phyloP scores from a whole-genome alignment of 2,797 vertebrate genomes.

The Leptoclinus maculatus region DNA sequence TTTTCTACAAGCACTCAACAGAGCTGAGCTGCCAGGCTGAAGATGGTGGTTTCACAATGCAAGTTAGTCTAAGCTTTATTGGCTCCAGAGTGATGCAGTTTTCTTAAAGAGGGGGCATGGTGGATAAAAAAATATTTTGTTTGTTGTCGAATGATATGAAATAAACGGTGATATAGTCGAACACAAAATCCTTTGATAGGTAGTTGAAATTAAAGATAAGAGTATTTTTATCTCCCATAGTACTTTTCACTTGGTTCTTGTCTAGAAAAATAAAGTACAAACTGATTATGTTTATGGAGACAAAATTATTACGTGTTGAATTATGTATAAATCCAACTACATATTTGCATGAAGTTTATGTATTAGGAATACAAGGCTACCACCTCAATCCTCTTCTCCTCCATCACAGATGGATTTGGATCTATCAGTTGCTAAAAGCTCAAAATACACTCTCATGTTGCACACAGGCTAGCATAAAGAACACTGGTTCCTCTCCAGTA shows the following conservation, averaged over 20 bases:
- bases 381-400: conserved; percentile 51
- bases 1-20: conserved; percentile 72
- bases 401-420: conserved; percentile 65
- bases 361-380: conserved; percentile 61
- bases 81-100: conserved; percentile 60
- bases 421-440: conserved; percentile 52
- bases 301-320: conserved; percentile 82
- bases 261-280: conserved; percentile 88
- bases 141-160: conserved; percentile 62
- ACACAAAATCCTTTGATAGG: conserved; percentile 76
- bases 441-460: conserved; percentile 31
- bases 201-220: conserved; percentile 63
- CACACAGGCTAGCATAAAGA: conserved; percentile 49
- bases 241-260: conserved; percentile 53
- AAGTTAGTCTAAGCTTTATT: conserved; percentile 55
- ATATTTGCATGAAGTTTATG: conserved; percentile 64
- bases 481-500: conserved; percentile 41
- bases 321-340: conserved; percentile 77
- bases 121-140: conserved; percentile 67
- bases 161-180: conserved; percentile 67
- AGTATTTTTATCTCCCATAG: conserved; percentile 47
- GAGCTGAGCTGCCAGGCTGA: conserved; percentile 73
- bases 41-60: conserved; percentile 61
- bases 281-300: conserved; percentile 84
- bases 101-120: conserved; percentile 47